Evolutionary conservation across 2,888 invertebrate species (phyloP).

Genomic region (Thymelicus lineola): DNA sequence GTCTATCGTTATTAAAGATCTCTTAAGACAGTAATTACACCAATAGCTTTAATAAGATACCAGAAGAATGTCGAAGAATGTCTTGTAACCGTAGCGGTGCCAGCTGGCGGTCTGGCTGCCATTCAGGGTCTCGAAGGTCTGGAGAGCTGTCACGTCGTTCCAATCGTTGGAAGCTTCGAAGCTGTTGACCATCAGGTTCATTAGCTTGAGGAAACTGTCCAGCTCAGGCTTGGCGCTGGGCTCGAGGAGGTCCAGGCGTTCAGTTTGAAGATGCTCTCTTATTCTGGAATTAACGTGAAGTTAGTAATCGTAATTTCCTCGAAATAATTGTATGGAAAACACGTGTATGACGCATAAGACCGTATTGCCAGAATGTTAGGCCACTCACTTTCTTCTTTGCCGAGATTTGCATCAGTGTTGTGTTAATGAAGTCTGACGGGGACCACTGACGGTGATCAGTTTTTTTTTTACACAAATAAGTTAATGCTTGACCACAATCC

Average conservation of each 20-base stretch:
- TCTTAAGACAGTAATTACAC: too few species aligned
- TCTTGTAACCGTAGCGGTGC: slow-evolving; percentile 55
- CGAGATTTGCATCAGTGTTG: too few species aligned
- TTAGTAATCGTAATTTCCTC: too few species aligned
- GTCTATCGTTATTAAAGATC: too few species aligned
- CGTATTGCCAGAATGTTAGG: too few species aligned
- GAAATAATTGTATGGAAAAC: too few species aligned
- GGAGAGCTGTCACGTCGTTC: slow-evolving; percentile 52
- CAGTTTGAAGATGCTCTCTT: slow-evolving; percentile 46
- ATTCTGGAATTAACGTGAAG: slow-evolving; percentile 42
- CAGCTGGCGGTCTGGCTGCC: slow-evolving; percentile 43
- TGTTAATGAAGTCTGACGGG: too few species aligned
- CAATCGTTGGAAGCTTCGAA: slow-evolving; percentile 54
- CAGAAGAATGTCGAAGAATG: slow-evolving; percentile 55
- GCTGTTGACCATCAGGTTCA: slow-evolving; percentile 49
- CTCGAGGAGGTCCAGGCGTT: slow-evolving; percentile 46
- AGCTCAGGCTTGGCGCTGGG: slow-evolving; percentile 49
- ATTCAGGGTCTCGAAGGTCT: slow-evolving; percentile 44
- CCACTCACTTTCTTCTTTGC: too few species aligned
- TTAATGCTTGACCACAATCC: too few species aligned
- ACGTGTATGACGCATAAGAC: too few species aligned
- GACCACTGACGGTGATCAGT: too few species aligned
- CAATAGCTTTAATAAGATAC: slow-evolving; percentile 40
- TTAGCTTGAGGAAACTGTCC: slow-evolving; percentile 46
- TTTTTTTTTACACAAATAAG: too few species aligned